These are phyloP conservation scores for Hephaestus fuliginosus DNA, from an alignment of 2,797 vertebrate species.

Conservation along the genomic window DNA sequence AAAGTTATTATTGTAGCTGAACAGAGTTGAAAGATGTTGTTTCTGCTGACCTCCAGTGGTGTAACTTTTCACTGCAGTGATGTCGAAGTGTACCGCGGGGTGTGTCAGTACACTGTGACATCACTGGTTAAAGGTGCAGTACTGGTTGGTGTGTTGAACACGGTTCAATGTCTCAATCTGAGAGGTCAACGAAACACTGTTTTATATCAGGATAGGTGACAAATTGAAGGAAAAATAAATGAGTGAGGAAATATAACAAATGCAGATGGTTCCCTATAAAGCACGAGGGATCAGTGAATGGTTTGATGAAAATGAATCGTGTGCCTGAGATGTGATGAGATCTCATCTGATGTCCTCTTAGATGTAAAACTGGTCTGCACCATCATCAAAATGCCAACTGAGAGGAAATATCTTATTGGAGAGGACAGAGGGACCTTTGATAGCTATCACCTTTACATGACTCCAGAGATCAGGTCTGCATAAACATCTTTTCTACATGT, in stretches of 20 bases:
- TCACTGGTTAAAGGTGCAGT: background rate
- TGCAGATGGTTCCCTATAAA: background rate
- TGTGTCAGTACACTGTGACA: background rate
- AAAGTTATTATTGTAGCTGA: background rate
- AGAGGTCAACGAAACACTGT: background rate
- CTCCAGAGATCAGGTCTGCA: constrained; percentile 22
- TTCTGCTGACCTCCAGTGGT: background rate
- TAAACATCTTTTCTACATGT: constrained; percentile 5
- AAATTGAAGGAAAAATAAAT: too few species aligned
- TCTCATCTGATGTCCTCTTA: background rate
- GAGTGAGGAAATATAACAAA: background rate
- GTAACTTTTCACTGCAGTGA: background rate
- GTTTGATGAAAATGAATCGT: background rate
- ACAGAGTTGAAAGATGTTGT: background rate
- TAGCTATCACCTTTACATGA: constrained; percentile 3
- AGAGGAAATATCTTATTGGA: background rate
- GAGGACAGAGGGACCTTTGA: background rate
- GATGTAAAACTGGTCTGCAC: background rate
- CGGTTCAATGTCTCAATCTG: background rate
- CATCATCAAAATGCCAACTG: background rate
- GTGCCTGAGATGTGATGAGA: background rate
- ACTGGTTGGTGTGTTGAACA: background rate
- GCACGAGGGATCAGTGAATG: background rate
- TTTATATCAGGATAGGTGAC: background rate
- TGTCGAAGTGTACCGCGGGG: background rate